Percentiles rank a stretch among this genome's conserved stretches.
Conservation (phyloP, 2,797 vertebrate genomes). For the Mycteria americana region DNA sequence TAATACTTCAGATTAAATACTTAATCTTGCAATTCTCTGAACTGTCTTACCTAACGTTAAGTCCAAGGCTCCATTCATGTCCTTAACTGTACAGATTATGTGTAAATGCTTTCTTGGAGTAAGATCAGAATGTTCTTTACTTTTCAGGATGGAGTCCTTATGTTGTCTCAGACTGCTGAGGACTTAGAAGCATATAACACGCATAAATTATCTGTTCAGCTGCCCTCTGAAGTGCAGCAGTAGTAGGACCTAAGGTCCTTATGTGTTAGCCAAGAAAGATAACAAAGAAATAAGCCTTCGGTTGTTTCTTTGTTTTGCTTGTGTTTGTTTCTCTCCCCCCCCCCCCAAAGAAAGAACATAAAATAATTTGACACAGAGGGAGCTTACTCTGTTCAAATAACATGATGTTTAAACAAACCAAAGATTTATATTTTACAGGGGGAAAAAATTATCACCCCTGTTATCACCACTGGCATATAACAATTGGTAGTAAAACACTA, state of each 20-base stretch:
- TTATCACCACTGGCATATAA: not conserved
- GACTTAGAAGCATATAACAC: not conserved
- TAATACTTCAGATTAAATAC: conserved; percentile 12
- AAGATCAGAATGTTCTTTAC: not conserved
- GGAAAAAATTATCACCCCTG: not conserved
- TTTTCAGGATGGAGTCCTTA: not conserved
- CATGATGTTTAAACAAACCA: not conserved
- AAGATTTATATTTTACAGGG: not conserved
- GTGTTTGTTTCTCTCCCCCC: not conserved
- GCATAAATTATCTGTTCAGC: not conserved
- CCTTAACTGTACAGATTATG: conserved; percentile 3
- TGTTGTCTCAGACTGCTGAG: not conserved
- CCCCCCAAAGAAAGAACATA: not conserved
- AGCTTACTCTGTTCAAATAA: not conserved
- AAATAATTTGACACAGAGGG: not conserved
- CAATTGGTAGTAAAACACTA: not conserved
- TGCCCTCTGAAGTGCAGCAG: not conserved
- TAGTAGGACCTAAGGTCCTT: not conserved
- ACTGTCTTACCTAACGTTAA: conserved; percentile 28
- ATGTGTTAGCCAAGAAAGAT: not conserved
- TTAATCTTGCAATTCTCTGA: conserved; percentile 27
- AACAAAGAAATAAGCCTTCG: not conserved
- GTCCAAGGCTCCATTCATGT: not conserved
- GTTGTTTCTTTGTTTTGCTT: not conserved
- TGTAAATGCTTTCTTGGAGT: not conserved